phyloP scores from a whole-genome alignment of 2,888 invertebrate species.

The Lacanobia wlatinum region DNA sequence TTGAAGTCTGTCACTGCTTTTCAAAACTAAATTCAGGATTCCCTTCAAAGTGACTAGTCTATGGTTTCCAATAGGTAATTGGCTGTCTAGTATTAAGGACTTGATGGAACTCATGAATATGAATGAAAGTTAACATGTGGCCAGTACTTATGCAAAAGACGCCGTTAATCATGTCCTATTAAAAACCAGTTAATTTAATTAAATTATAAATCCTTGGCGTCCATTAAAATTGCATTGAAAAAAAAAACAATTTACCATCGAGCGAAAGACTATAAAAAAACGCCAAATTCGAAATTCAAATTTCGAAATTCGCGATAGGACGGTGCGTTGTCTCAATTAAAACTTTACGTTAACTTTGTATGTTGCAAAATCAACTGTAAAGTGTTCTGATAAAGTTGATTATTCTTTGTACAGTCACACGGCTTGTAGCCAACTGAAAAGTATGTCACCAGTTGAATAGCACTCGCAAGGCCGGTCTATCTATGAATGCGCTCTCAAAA shows the following conservation, averaged over 20 bases:
- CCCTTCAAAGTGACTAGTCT: conserved; percentile 1
- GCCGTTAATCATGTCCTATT: conserved; percentile 9
- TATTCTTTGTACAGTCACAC: conserved; percentile 73
- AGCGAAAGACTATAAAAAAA: conserved; percentile 69
- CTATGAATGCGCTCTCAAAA: conserved; percentile 87
- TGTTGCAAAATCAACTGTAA: conserved; percentile 60
- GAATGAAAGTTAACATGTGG: conserved; percentile 20
- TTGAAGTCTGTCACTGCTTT: not conserved
- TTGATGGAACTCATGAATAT: conserved; percentile 44
- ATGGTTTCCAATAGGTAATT: conserved; percentile 17
- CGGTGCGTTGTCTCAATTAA: conserved; percentile 82
- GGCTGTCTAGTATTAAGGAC: conserved; percentile 11
- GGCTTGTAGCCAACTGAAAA: conserved; percentile 89
- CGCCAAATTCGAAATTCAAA: conserved; percentile 85
- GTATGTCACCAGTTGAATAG: conserved; percentile 90
- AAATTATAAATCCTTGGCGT: conserved; percentile 15
- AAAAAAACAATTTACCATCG: conserved; percentile 26
- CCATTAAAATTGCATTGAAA: conserved; percentile 18
- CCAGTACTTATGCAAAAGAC: conserved; percentile 14
- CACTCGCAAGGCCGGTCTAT: conserved; percentile 89
- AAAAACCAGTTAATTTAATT: conserved; percentile 28
- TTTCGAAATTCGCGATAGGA: conserved; percentile 84
- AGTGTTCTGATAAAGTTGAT: conserved; percentile 69
- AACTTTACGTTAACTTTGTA: conserved; percentile 64
- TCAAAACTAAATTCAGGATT: no score